Evolutionary conservation across 2,113 vertebrate genomes (phyloP).

Genomic region (Noturus placidus): DNA sequence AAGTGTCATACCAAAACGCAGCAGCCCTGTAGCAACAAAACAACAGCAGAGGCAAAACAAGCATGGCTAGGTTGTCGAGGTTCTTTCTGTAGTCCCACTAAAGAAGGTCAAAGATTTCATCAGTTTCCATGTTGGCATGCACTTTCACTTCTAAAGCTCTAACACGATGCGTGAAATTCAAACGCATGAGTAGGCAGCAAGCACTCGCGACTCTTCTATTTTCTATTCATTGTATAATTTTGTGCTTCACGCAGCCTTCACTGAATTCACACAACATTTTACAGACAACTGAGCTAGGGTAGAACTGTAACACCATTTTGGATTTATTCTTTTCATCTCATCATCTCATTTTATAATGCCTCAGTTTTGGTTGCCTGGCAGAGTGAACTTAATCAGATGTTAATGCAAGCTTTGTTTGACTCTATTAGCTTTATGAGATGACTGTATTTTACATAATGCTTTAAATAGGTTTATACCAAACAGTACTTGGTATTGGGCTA

Average conservation of each 20-base stretch:
- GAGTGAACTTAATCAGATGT: slow-evolving; percentile 63
- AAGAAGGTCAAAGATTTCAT: slow-evolving; percentile 65
- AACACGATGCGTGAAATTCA: background rate
- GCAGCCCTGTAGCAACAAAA: slow-evolving; percentile 61
- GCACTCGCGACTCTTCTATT: slow-evolving; percentile 42
- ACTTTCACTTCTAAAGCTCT: background rate
- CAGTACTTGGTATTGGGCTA: background rate
- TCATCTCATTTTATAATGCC: slow-evolving; percentile 73
- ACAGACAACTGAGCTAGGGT: background rate
- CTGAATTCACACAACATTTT: slow-evolving; percentile 6
- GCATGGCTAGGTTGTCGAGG: slow-evolving; percentile 56
- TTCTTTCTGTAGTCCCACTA: slow-evolving; percentile 56
- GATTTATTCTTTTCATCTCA: slow-evolving; percentile 63
- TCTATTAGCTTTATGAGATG: slow-evolving; percentile 2
- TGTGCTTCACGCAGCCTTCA: slow-evolving; percentile 3
- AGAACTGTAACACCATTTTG: slow-evolving; percentile 19
- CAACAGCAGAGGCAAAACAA: slow-evolving; percentile 65
- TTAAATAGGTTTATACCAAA: background rate
- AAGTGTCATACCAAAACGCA: slow-evolving; percentile 64
- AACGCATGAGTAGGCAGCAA: slow-evolving; percentile 47
- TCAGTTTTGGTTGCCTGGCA: slow-evolving; percentile 49
- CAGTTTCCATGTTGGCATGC: slow-evolving; percentile 51
- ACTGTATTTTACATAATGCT: background rate
- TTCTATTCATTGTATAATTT: slow-evolving; percentile 32
- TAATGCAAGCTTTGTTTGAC: slow-evolving; percentile 27